phyloP scores from a whole-genome alignment of 64 coral and sea anemone genomes.

The Acropora yongei region DNA sequence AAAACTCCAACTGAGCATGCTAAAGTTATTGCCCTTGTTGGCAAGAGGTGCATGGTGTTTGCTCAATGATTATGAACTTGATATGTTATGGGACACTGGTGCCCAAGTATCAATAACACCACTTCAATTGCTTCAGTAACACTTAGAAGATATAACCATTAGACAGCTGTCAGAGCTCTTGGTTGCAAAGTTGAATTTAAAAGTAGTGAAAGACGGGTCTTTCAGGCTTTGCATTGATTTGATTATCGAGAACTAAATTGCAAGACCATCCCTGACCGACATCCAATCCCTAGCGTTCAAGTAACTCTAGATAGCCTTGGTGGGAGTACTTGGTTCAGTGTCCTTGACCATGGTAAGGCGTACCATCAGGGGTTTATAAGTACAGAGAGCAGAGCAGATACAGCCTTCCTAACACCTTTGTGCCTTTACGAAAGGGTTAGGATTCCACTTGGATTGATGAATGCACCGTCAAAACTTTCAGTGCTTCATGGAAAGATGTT shows the following conservation, averaged over 20 bases:
- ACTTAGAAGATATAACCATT: background rate
- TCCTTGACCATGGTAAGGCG: conserved; percentile 57
- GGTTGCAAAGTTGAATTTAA: conserved; percentile 23
- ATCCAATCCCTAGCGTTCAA: conserved; percentile 49
- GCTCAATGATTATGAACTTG: conserved; percentile 22
- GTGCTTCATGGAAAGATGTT: conserved; percentile 47
- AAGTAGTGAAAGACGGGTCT: conserved; percentile 39
- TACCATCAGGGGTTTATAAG: conserved; percentile 34
- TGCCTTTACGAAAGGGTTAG: conserved; percentile 46
- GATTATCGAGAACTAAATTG: conserved; percentile 55
- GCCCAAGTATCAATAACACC: conserved; percentile 57
- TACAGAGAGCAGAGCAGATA: conserved; percentile 34
- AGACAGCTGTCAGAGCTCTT: conserved; percentile 45
- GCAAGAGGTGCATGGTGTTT: conserved; percentile 36
- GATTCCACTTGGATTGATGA: conserved; percentile 54
- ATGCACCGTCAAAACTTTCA: conserved; percentile 62
- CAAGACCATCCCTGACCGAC: conserved; percentile 28
- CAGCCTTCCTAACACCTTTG: conserved; percentile 49
- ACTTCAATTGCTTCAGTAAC: background rate
- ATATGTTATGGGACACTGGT: conserved; percentile 66
- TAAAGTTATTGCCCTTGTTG: conserved; percentile 45
- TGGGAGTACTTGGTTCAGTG: conserved; percentile 45
- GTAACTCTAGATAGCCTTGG: conserved; percentile 52
- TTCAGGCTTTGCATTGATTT: conserved; percentile 36
- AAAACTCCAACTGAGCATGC: conserved; percentile 38